Percentiles rank a stretch among this genome's conserved stretches.
Evolutionary conservation across 2,797 vertebrate genomes (phyloP).

Genomic region (Lutjanus argentimaculatus): DNA sequence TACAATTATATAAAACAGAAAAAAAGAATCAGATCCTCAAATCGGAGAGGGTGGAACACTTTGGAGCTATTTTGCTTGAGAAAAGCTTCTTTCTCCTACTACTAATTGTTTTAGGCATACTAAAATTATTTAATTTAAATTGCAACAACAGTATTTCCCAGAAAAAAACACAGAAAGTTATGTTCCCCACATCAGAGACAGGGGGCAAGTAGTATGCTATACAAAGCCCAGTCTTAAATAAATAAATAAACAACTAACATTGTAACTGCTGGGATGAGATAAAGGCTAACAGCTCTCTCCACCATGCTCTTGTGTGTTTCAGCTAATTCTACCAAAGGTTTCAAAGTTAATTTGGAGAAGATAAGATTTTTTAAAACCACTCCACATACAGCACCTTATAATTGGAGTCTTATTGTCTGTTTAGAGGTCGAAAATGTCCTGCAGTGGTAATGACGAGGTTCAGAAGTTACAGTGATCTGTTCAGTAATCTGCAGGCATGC

Average conservation of each 20-base stretch:
- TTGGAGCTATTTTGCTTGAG: background rate
- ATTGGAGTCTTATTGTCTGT: slow-evolving; percentile 33
- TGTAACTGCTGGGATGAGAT: background rate
- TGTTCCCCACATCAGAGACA: background rate
- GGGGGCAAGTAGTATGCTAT: background rate
- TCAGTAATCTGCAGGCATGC: slow-evolving; percentile 51
- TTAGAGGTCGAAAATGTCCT: slow-evolving; percentile 38
- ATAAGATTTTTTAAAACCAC: slow-evolving; percentile 19
- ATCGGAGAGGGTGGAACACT: too few species aligned
- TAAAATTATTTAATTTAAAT: background rate
- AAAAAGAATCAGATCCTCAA: background rate
- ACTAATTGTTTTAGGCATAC: background rate
- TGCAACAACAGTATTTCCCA: background rate
- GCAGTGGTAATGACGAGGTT: slow-evolving; percentile 29
- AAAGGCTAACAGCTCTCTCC: background rate
- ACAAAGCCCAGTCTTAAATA: slow-evolving; percentile 1
- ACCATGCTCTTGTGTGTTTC: background rate
- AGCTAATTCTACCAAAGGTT: slow-evolving; percentile 13
- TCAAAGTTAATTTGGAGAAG: slow-evolving; percentile 30
- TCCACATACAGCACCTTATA: background rate
- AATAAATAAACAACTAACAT: too few species aligned
- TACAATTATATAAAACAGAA: background rate
- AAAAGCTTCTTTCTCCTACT: background rate
- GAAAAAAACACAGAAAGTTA: background rate
- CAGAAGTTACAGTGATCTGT: slow-evolving; percentile 33